Base-by-base conservation (phyloP, 2,113 vertebrate species). In the Apaloderma vittatum region DNA sequence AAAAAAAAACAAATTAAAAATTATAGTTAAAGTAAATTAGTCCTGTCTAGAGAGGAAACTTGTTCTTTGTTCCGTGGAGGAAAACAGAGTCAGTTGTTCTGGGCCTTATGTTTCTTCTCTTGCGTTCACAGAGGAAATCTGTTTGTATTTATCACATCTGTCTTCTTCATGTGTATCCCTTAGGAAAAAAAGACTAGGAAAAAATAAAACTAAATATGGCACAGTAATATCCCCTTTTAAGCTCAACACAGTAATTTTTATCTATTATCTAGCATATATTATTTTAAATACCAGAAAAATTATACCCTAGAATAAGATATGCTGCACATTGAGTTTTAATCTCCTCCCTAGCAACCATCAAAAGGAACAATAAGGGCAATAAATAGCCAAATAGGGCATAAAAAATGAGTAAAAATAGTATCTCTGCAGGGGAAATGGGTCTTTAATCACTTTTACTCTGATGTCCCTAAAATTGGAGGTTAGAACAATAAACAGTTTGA, bases 241-340 rank as follows among this genome's bases (percentile, higher is more conserved):
- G n/a, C 36, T 87, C 73, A 87, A 89, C 73, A 87, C 58, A 70
- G 49, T 84, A 89, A 81, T 92, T 94, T 96, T 96, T 94, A 94
- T 95, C 91, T 93, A 91, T 94, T 96, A 96, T 87, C 83, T 78
- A 58, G 70, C 58, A 87, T 89, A 94, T 79, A 94, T 94, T 97
- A 94, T 94, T 97, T 95, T 96, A 94, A 97, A 95, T 82, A 96
- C 78, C 88, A 95, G 73, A 93, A 96, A 97, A 93, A 97, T 91
- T 94, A 92, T 89, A 94, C 79, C 90, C 86, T 85, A 65, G 57
- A 62, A 85, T 92, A 66, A 85, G 30, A 49, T 81, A 34, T 57
- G 76, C 90, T 92, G 73, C 83, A 70, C 76, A 62, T 55, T 72
- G 86, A 72, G 83, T 93, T 96, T 95, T 96, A 94, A 95, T 97